These are phyloP conservation scores for Arrhopalites spinosus DNA, from an alignment of 2,888 invertebrate species.

Conservation along the genomic window DNA sequence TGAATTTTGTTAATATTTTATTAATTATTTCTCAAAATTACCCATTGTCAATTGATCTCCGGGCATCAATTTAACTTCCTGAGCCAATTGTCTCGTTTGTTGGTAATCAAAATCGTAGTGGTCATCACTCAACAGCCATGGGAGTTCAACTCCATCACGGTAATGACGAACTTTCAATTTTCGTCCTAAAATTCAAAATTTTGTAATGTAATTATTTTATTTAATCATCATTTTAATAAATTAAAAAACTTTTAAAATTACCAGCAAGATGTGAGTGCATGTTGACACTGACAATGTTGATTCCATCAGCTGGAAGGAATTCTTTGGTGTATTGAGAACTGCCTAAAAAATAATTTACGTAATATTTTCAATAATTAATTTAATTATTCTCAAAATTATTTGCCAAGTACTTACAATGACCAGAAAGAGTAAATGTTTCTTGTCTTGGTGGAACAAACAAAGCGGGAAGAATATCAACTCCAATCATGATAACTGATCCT, in stretches of 20 bases:
- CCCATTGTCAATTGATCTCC: constrained; percentile 35
- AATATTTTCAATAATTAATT: no score
- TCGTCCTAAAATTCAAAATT: not conserved
- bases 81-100: constrained; percentile 10
- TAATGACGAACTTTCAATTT: constrained; percentile 26
- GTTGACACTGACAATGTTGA: constrained; percentile 80
- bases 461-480: constrained; percentile 77
- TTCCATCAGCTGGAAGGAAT: constrained; percentile 64
- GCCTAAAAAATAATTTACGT: no score
- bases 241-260: constrained; percentile 57
- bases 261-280: constrained; percentile 75
- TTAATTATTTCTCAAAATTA: no score
- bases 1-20: no score
- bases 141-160: constrained; percentile 26
- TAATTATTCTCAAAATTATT: no score
- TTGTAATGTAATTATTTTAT: no score
- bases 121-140: constrained; percentile 15
- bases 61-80: constrained; percentile 29
- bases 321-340: constrained; percentile 69
- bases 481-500: constrained; percentile 78
- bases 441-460: constrained; percentile 84
- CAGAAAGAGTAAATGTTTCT: constrained; percentile 75
- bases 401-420: constrained; percentile 75
- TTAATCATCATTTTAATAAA: not conserved
- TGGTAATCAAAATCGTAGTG: constrained; percentile 31